These are phyloP conservation scores for Perca flavescens DNA, from an alignment of 2,113 vertebrate genomes.

Conservation along the genomic window DNA sequence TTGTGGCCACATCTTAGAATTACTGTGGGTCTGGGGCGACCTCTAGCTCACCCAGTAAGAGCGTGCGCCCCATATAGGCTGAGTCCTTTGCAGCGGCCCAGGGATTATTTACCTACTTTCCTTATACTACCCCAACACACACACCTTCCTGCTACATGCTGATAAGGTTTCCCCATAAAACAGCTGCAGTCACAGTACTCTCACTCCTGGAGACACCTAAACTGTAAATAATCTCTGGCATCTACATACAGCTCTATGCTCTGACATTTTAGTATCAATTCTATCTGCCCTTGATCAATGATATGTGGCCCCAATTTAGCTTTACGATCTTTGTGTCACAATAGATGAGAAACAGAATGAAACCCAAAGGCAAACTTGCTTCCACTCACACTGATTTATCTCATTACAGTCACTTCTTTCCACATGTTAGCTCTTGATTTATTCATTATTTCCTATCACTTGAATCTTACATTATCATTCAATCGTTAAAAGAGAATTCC, in stretches of 20 bases:
- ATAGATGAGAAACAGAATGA: background rate
- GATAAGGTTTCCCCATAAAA: conserved; percentile 34
- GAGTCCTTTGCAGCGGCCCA: no score
- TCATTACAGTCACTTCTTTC: background rate
- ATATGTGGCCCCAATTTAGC: background rate
- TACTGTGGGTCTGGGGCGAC: background rate
- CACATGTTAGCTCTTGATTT: background rate
- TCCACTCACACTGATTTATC: background rate
- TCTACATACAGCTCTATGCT: background rate
- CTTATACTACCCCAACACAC: background rate
- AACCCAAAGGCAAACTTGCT: background rate
- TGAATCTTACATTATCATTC: background rate
- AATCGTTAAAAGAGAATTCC: background rate
- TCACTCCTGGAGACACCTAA: background rate
- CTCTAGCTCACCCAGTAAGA: no score
- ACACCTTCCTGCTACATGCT: background rate
- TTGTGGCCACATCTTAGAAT: conserved; percentile 16
- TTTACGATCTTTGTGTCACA: background rate
- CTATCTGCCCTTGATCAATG: conserved; percentile 6
- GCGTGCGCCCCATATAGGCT: no score
- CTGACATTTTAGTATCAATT: conserved; percentile 10
- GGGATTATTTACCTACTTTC: background rate
- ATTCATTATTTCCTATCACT: background rate
- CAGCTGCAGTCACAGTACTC: conserved; percentile 26
- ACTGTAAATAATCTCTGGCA: conserved; percentile 14